These are phyloP conservation scores for Leucoraja erinaceus DNA, from an alignment of 2,113 vertebrate genomes.

Conservation along the genomic window DNA sequence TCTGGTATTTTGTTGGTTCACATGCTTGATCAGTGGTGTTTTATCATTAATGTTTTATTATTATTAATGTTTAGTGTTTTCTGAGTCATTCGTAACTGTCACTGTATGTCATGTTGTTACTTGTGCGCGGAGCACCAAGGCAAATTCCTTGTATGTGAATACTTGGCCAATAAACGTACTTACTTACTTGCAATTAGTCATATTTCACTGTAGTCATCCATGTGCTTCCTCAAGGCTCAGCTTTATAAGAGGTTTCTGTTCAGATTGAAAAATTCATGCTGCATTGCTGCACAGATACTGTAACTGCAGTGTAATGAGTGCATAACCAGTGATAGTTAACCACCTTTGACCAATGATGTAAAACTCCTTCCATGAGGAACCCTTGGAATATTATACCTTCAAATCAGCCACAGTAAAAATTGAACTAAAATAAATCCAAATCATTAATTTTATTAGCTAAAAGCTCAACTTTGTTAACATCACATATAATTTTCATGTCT, in stretches of 20 bases:
- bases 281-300: background rate
- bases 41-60: no score
- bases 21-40: no score
- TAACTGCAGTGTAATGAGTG: background rate
- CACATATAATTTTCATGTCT: no score
- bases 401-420: background rate
- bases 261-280: background rate
- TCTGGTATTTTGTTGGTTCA: no score
- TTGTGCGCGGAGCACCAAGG: no score
- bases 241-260: background rate
- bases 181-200: background rate
- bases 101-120: no score
- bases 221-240: background rate
- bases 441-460: background rate
- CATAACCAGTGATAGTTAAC: background rate
- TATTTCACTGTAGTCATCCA: background rate
- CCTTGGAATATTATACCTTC: background rate
- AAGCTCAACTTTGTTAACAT: no score
- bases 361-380: background rate
- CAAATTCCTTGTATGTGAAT: no score
- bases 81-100: no score
- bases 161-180: no score
- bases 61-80: no score
- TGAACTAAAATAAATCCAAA: background rate
- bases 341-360: background rate